phyloP scores from a whole-genome alignment of 2,113 vertebrate genomes.

The Charina bottae region DNA sequence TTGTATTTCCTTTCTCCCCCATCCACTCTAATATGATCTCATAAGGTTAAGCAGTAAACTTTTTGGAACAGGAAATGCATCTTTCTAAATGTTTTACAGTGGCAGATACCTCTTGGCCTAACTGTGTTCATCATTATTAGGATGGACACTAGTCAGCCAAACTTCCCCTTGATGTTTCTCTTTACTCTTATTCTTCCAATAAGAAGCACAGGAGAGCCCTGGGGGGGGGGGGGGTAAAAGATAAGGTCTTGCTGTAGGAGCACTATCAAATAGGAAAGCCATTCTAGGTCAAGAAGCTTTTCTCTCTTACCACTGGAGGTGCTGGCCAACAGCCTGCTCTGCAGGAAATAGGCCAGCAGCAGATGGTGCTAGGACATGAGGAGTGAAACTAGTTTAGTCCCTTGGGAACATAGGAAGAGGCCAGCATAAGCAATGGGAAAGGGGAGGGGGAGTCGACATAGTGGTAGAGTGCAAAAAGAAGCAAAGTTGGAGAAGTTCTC shows the following conservation, averaged over 20 bases:
- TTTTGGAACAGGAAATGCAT: background rate
- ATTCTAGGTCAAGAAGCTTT: constrained; percentile 60
- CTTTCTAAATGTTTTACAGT: background rate
- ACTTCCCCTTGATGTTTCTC: background rate
- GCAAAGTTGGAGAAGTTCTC: background rate
- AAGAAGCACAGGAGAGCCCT: constrained; percentile 1
- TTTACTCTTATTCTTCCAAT: constrained; percentile 50
- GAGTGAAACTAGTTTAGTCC: constrained; percentile 62
- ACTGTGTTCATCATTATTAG: background rate
- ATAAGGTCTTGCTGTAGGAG: constrained; percentile 38
- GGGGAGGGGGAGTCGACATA: constrained; percentile 39
- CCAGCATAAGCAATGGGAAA: constrained; percentile 52
- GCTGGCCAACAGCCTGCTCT: constrained; percentile 67
- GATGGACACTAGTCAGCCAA: background rate
- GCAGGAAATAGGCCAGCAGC: constrained; percentile 61
- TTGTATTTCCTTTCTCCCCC: accelerated
- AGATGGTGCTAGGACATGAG: constrained; percentile 71
- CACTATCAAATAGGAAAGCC: constrained; percentile 54
- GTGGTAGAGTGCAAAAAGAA: constrained; percentile 30
- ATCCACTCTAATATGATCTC: background rate
- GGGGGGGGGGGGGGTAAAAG: background rate
- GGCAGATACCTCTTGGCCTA: background rate
- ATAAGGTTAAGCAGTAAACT: constrained; percentile 5
- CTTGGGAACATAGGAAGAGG: constrained; percentile 64
- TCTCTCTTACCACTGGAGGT: constrained; percentile 66